A percentile compares a stretch with the other conserved stretches of the same genome.
phyloP scores from a whole-genome alignment of 2,888 invertebrate genomes.

The Chydorus sphaericus region DNA sequence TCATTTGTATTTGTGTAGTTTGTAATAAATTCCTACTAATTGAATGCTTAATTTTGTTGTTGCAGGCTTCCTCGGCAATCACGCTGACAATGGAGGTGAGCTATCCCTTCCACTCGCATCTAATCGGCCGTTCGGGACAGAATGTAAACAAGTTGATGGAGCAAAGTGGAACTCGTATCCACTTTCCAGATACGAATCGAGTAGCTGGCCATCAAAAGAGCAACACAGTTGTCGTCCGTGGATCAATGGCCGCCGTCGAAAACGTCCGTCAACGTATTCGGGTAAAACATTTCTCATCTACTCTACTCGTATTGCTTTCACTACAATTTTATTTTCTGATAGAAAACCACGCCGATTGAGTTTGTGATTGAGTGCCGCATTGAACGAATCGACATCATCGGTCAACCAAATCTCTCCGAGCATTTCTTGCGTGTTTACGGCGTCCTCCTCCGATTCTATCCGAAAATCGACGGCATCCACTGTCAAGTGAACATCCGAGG shows the following conservation, averaged over 20 bases:
- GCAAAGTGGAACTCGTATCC: background rate
- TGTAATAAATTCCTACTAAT: no score
- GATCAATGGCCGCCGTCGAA: background rate
- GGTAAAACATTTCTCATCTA: background rate
- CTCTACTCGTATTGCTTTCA: background rate
- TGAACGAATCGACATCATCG: background rate
- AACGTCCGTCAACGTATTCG: conserved; percentile 1
- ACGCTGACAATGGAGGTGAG: background rate
- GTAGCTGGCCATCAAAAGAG: background rate
- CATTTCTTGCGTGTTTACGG: background rate
- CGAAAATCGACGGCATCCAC: background rate
- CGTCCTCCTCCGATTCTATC: background rate
- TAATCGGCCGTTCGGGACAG: background rate
- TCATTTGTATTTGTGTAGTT: no score
- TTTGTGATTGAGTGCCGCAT: background rate
- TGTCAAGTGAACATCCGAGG: background rate
- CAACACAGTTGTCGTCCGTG: background rate
- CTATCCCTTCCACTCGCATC: background rate
- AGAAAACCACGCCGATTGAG: background rate
- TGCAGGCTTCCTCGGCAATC: background rate
- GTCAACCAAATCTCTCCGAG: background rate
- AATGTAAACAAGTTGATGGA: background rate
- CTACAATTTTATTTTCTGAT: background rate
- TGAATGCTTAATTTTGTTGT: no score
- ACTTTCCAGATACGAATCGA: background rate